Evolutionary conservation across 1,140 invertebrate species (phyloP).

Genomic region (Saccostrea cuccullata): DNA sequence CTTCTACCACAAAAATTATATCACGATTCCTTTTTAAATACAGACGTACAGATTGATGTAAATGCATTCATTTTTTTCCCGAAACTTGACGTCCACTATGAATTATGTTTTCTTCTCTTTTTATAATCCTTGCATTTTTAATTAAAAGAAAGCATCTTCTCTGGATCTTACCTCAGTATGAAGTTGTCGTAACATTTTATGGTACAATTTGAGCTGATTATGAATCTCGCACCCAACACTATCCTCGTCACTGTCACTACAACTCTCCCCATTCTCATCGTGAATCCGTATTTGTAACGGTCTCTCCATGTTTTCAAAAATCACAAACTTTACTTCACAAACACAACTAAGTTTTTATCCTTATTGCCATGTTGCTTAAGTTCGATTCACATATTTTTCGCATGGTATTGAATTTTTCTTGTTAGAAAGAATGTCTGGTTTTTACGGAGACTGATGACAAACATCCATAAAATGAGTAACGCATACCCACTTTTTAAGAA

Average conservation of each 20-base stretch:
- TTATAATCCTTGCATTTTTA: no score
- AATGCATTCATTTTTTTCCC: no score
- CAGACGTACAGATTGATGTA: no score
- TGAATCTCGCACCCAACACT: slow-evolving; percentile 5
- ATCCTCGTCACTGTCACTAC: neutral
- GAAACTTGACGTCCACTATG: no score
- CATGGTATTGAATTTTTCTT: neutral
- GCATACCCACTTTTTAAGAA: neutral
- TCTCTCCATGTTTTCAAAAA: neutral
- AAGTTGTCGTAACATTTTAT: slow-evolving; percentile 21
- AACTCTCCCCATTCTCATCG: slow-evolving; percentile 7
- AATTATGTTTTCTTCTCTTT: no score
- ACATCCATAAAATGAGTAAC: slow-evolving; percentile 18
- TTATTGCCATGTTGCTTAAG: neutral
- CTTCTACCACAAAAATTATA: no score
- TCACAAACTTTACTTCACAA: neutral
- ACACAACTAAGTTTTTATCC: neutral
- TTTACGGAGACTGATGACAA: slow-evolving; percentile 18
- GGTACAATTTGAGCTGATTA: neutral
- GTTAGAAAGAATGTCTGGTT: neutral
- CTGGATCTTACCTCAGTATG: neutral
- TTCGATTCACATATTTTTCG: no score
- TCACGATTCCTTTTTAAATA: no score
- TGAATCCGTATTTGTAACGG: slow-evolving; percentile 10
- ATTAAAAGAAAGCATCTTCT: neutral